phyloP scores from a whole-genome alignment of 2,797 vertebrate genomes.

The Sardinella longiceps region DNA sequence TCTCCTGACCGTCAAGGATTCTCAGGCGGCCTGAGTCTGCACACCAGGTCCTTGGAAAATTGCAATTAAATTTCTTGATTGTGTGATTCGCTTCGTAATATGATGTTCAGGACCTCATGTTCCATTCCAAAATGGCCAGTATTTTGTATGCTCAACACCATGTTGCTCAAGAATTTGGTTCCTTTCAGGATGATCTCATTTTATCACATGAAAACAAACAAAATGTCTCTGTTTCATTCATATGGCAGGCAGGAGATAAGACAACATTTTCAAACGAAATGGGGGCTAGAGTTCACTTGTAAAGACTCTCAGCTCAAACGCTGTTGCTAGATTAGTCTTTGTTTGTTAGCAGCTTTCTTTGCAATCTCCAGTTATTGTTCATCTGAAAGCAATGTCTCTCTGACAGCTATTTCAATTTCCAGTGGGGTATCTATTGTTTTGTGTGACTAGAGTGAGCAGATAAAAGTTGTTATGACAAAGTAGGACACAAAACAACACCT shows the following conservation, averaged over 20 bases:
- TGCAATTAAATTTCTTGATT: constrained; percentile 9
- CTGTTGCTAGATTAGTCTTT: neutral
- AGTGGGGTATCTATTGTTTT: neutral
- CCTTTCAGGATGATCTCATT: neutral
- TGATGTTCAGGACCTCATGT: neutral
- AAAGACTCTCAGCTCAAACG: neutral
- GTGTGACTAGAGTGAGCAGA: too few relatives aligned
- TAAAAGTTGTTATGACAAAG: neutral
- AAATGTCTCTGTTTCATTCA: too few relatives aligned
- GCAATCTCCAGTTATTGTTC: neutral
- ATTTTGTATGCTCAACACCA: neutral
- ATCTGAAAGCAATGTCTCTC: neutral
- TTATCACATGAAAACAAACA: neutral
- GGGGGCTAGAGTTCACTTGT: neutral
- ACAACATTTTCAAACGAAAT: neutral
- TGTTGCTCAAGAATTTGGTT: too few relatives aligned
- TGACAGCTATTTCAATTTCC: neutral
- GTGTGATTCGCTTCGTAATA: neutral
- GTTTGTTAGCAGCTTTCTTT: neutral
- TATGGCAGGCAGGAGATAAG: neutral
- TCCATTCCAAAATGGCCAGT: neutral
- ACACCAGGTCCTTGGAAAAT: neutral
- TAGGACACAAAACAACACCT: neutral
- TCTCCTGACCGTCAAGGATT: neutral
- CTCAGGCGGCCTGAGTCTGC: neutral